phyloP scores from a whole-genome alignment of 2,113 vertebrate species.

The Anolis carolinensis region DNA sequence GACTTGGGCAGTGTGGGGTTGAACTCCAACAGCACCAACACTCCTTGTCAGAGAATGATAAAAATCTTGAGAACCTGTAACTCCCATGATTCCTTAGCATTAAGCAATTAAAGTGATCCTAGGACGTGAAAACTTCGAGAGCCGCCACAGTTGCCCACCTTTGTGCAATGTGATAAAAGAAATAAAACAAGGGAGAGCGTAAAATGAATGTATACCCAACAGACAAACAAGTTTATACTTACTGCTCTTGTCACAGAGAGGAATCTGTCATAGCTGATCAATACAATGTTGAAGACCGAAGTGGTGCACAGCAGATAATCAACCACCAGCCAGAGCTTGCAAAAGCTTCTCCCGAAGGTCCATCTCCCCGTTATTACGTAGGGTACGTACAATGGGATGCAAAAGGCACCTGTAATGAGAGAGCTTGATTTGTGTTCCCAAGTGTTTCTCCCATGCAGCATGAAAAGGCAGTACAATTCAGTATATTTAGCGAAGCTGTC shows the following conservation, averaged over 20 bases:
- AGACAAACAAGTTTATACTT: slow-evolving; percentile 56
- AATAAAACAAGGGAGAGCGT: neutral
- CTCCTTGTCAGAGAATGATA: no score
- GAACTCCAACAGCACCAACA: no score
- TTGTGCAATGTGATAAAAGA: no score
- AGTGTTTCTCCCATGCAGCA: neutral
- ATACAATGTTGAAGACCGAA: slow-evolving; percentile 82
- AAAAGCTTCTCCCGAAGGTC: slow-evolving; percentile 80
- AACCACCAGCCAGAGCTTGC: slow-evolving; percentile 84
- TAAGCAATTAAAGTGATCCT: no score
- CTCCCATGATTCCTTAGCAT: no score
- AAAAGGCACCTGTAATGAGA: slow-evolving; percentile 78
- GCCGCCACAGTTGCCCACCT: no score
- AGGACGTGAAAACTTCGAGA: no score
- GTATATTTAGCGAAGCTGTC: neutral
- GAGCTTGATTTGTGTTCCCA: neutral
- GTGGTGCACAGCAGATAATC: slow-evolving; percentile 83
- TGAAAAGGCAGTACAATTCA: neutral
- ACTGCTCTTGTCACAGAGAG: slow-evolving; percentile 81
- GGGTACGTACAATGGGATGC: slow-evolving; percentile 81
- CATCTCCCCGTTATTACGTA: slow-evolving; percentile 81
- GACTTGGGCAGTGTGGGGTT: no score
- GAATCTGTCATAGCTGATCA: slow-evolving; percentile 86
- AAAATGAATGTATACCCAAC: neutral
- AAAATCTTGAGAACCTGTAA: no score